Percentiles rank a stretch among this genome's conserved stretches.
phyloP scores from a whole-genome alignment of 2,888 invertebrate species.

The Siphlonurus alternatus region DNA sequence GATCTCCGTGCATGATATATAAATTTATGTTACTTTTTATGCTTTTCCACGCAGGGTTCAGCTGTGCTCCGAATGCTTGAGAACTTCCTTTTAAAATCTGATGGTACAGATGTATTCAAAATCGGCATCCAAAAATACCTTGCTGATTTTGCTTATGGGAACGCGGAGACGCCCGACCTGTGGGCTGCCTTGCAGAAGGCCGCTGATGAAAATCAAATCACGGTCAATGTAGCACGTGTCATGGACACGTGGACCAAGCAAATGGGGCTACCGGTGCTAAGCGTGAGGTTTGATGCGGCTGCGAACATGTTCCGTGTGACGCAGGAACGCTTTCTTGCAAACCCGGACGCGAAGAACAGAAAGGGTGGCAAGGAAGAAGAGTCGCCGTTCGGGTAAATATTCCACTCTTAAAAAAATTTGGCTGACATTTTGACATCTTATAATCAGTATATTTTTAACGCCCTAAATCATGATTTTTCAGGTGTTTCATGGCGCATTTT shows the following conservation, averaged over 20 bases:
- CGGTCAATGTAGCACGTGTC: conserved; percentile 25
- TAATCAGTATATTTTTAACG: too few relatives aligned
- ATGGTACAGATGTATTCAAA: conserved; percentile 51
- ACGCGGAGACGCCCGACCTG: conserved; percentile 66
- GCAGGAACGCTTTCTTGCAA: conserved; percentile 58
- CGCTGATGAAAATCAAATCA: conserved; percentile 19
- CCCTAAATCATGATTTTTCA: too few relatives aligned
- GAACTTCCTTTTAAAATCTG: conserved; percentile 56
- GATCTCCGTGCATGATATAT: too few relatives aligned
- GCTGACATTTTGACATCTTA: too few relatives aligned
- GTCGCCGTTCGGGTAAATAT: neutral
- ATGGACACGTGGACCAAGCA: conserved; percentile 85
- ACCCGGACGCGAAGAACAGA: conserved; percentile 34
- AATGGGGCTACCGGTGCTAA: conserved; percentile 71
- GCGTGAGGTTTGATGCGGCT: conserved; percentile 29
- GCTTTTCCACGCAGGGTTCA: conserved; percentile 53
- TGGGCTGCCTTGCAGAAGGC: conserved; percentile 45
- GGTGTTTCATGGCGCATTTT: too few relatives aligned
- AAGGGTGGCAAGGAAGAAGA: neutral
- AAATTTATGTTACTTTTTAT: too few relatives aligned
- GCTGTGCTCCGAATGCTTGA: conserved; percentile 80
- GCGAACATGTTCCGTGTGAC: conserved; percentile 34
- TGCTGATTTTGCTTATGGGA: conserved; percentile 44
- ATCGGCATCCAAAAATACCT: conserved; percentile 58
- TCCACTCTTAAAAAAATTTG: conserved; percentile 3